These are phyloP conservation scores for Acropora tenuis DNA, from an alignment of 64 coral and sea anemone species.

Conservation along the genomic window DNA sequence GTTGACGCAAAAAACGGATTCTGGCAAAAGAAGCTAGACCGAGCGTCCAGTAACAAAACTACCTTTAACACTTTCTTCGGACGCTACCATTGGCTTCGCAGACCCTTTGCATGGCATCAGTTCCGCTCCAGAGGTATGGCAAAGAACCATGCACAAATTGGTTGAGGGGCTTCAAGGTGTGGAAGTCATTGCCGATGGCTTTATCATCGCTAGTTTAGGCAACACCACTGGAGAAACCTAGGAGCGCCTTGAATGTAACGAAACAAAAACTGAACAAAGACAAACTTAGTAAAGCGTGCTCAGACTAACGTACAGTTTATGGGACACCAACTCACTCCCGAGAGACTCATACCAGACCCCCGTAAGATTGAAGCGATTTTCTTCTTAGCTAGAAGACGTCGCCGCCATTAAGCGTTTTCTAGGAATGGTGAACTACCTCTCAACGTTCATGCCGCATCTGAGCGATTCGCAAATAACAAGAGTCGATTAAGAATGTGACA, in stretches of 20 bases:
- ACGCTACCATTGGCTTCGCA: neutral
- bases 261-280: neutral
- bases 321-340: neutral
- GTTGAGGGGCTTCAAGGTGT: neutral
- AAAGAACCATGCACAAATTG: neutral
- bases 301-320: neutral
- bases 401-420: no score
- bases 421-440: constrained; percentile 1
- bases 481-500: no score
- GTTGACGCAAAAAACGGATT: neutral
- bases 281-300: neutral
- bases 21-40: neutral
- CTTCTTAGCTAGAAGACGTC: no score
- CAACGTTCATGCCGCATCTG: neutral
- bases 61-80: neutral
- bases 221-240: no score
- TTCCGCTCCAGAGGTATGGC: constrained; percentile 2
- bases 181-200: no score
- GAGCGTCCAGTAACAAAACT: neutral
- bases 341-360: neutral
- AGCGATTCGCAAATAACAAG: neutral
- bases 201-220: no score
- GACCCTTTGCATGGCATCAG: neutral
- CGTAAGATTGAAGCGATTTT: no score
- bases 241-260: no score